A percentile compares a stretch with the other conserved stretches of the same genome.
Conservation (phyloP, 2,113 vertebrate genomes). For the Pavo muticus region DNA sequence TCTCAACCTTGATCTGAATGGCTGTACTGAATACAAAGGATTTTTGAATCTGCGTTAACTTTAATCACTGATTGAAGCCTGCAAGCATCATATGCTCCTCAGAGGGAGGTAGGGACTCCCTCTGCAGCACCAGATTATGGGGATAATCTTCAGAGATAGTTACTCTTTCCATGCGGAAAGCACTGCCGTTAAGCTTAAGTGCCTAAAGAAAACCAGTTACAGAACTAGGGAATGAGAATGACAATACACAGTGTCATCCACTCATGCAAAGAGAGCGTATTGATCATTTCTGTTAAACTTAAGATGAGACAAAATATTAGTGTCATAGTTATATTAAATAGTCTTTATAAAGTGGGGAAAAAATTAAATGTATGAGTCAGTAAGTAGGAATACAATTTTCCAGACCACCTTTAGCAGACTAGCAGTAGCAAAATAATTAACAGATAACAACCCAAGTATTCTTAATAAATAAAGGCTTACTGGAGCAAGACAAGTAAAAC, state of each 20-base stretch:
- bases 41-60: not conserved
- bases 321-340: not conserved
- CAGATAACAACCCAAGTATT: not conserved
- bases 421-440: slow-evolving; percentile 5
- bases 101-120: not conserved
- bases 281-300: not conserved
- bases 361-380: not conserved
- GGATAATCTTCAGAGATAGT: not conserved
- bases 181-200: not conserved
- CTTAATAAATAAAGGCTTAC: slow-evolving; percentile 8
- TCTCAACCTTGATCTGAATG: not conserved
- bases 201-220: not conserved
- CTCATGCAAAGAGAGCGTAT: not conserved
- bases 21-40: not conserved
- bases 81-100: not conserved
- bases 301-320: not conserved
- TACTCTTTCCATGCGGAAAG: not conserved
- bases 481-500: not conserved
- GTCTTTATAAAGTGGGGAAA: not conserved
- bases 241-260: not conserved
- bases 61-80: slow-evolving; percentile 1
- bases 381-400: not conserved
- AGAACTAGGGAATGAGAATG: not conserved
- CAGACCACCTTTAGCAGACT: not conserved
- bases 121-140: not conserved